These are phyloP conservation scores for Psammodynastes pulverulentus DNA, from an alignment of 2,113 vertebrate genomes.

Conservation along the genomic window DNA sequence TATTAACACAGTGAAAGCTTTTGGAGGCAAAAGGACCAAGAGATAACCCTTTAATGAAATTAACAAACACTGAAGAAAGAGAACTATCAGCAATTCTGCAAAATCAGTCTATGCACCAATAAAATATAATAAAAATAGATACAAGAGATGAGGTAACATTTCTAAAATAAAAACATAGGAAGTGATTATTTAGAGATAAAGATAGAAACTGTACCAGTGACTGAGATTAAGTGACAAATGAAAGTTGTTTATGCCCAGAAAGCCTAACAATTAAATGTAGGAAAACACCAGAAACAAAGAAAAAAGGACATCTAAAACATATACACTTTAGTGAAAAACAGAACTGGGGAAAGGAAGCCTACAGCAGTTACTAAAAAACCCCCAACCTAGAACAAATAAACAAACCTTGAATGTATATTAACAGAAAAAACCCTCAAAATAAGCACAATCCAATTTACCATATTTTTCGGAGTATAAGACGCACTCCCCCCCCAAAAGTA, in stretches of 20 bases:
- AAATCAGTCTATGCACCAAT: neutral
- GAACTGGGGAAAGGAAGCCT: neutral
- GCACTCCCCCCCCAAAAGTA: too few relatives aligned
- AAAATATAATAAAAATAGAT: neutral
- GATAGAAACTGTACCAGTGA: neutral
- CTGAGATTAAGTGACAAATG: neutral
- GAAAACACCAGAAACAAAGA: neutral
- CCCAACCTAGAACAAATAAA: neutral
- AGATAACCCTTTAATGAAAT: neutral
- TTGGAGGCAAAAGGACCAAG: neutral
- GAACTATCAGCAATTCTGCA: neutral
- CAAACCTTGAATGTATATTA: neutral
- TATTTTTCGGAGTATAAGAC: too few relatives aligned
- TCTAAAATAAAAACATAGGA: neutral
- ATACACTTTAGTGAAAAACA: neutral
- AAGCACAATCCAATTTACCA: neutral
- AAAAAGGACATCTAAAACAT: neutral
- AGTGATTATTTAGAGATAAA: neutral
- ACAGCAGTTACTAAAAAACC: neutral
- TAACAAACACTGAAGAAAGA: neutral
- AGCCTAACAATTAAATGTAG: neutral
- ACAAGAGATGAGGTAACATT: neutral
- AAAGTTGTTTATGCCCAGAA: neutral
- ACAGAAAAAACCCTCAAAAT: neutral
- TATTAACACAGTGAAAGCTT: neutral